Evolutionary conservation across 2,113 vertebrate genomes (phyloP).

Genomic region (Pteronura brasiliensis): DNA sequence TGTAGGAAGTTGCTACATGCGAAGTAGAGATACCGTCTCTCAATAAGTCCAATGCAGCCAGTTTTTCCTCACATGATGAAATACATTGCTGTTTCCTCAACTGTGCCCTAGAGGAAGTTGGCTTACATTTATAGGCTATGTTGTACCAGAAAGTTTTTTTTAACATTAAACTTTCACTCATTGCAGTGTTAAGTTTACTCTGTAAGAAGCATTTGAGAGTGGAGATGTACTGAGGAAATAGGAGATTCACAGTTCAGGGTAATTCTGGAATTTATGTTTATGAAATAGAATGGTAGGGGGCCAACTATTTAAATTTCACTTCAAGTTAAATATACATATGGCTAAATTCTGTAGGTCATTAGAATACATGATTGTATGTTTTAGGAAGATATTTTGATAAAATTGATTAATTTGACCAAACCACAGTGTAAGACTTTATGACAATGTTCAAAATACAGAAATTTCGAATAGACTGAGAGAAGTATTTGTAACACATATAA

Average conservation of each 20-base stretch:
- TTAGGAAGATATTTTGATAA: background rate
- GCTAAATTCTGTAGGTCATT: background rate
- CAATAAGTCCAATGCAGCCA: background rate
- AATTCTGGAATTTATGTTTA: background rate
- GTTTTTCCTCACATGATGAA: slow-evolving; percentile 25
- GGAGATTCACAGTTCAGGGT: background rate
- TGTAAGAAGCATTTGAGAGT: background rate
- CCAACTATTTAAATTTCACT: background rate
- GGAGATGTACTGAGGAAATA: background rate
- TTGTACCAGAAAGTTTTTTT: background rate
- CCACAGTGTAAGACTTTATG: background rate
- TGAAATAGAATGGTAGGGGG: background rate
- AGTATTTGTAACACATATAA: background rate
- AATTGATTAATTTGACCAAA: background rate
- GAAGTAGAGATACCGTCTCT: background rate
- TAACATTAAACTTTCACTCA: background rate
- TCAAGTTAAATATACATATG: background rate
- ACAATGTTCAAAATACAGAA: background rate
- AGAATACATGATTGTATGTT: background rate
- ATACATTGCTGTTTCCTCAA: background rate
- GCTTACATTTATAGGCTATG: background rate
- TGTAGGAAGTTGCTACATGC: background rate
- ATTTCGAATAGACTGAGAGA: background rate
- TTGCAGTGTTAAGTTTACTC: background rate
- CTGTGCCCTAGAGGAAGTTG: background rate